These are phyloP conservation scores for Palythoa grandis DNA, from an alignment of 92 coral and sea anemone genomes.

Conservation along the genomic window DNA sequence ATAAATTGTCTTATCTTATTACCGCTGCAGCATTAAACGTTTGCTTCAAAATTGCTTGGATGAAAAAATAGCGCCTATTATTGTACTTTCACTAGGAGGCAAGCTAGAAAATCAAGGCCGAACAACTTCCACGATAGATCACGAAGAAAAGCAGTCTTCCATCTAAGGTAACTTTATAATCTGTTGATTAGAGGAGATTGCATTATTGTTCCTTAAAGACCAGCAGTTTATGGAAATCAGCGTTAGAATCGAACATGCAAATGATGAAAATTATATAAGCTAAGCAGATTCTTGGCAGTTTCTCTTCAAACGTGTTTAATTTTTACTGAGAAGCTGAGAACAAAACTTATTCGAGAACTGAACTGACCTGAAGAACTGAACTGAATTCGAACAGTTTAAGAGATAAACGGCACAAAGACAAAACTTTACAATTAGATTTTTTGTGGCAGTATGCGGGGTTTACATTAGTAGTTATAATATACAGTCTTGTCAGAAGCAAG, in stretches of 20 bases:
- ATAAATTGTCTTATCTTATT: conserved; percentile 43
- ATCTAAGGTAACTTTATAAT: neutral
- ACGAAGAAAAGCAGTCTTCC: neutral
- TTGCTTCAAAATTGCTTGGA: neutral
- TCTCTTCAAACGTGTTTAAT: neutral
- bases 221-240: neutral
- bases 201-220: neutral
- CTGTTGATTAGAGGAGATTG: neutral
- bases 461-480: too few species aligned
- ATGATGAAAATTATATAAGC: neutral
- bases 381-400: too few species aligned
- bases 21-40: neutral
- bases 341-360: too few species aligned
- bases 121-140: neutral
- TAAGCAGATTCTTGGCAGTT: neutral
- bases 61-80: neutral
- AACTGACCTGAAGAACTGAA: too few species aligned
- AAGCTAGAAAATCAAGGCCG: neutral
- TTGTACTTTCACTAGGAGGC: neutral
- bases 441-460: too few species aligned
- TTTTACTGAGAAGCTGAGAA: neutral
- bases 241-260: neutral
- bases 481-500: too few species aligned
- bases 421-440: too few species aligned
- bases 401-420: too few species aligned